These are phyloP conservation scores for Ophraella communa DNA, from an alignment of 2,888 invertebrate genomes.

Conservation along the genomic window DNA sequence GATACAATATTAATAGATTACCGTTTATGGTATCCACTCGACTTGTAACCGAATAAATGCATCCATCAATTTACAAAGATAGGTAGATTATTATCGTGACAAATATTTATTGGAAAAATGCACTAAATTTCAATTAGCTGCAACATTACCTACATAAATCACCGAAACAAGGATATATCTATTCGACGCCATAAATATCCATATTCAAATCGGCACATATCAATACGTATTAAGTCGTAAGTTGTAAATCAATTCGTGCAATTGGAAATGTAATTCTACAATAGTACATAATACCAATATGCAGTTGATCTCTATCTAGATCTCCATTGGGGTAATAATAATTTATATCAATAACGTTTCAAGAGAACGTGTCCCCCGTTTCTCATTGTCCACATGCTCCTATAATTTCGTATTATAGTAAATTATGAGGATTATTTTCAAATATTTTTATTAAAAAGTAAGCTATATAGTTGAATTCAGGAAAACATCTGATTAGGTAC, in stretches of 20 bases:
- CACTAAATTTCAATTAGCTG: neutral
- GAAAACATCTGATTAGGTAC: too few relatives aligned
- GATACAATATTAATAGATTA: conserved; percentile 48
- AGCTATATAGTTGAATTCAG: too few relatives aligned
- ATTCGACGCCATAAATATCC: neutral
- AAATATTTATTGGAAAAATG: too few relatives aligned
- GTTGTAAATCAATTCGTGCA: conserved; percentile 56
- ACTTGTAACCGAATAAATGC: neutral
- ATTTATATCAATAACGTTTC: conserved; percentile 52
- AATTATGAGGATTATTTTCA: too few relatives aligned
- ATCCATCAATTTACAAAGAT: neutral
- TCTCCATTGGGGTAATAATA: conserved; percentile 47
- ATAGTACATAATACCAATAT: too few relatives aligned
- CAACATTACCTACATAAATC: neutral
- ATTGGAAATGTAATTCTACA: conserved; percentile 57
- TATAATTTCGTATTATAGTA: neutral
- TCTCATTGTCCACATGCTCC: neutral
- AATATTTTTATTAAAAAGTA: too few relatives aligned
- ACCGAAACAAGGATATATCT: neutral
- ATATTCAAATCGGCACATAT: conserved; percentile 37
- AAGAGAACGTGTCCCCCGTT: neutral
- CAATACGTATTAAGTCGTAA: conserved; percentile 51
- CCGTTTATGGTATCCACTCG: conserved; percentile 39
- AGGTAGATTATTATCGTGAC: too few relatives aligned
- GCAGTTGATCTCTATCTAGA: conserved; percentile 37